Evolutionary conservation across 92 coral and sea anemone species (phyloP).

Genomic region (Palythoa grandiflora): DNA sequence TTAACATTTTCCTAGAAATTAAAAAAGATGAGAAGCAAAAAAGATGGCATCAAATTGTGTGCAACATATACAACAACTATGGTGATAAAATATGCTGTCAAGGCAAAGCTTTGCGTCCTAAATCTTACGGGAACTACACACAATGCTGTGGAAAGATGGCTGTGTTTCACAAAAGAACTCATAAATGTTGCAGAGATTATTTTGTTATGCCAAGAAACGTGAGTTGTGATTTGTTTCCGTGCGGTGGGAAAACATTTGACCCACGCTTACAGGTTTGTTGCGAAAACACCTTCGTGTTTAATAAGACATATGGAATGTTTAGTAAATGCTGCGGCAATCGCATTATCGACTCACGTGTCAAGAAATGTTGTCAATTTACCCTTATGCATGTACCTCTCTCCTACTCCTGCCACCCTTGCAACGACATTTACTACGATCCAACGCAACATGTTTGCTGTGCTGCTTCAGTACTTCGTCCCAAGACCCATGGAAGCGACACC

Average conservation of each 20-base stretch:
- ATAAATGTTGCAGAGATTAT: slow-evolving; percentile 2
- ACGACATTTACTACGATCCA: background rate
- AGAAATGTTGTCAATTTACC: background rate
- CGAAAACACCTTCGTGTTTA: background rate
- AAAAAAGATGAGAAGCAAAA: background rate
- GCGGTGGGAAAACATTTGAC: background rate
- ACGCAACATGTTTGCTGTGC: slow-evolving; percentile 2
- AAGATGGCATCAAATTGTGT: background rate
- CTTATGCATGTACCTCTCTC: slow-evolving; percentile 4
- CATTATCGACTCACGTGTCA: background rate
- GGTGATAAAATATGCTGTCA: slow-evolving; percentile 10
- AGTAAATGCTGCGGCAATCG: slow-evolving; percentile 12
- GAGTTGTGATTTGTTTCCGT: background rate
- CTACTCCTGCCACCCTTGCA: slow-evolving; percentile 3
- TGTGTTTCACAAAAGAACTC: slow-evolving; percentile 17
- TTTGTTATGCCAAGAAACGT: background rate
- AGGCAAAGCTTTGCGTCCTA: background rate
- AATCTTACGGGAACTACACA: background rate
- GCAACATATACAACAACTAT: background rate
- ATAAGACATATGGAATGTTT: background rate
- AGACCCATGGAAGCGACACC: background rate
- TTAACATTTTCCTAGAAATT: background rate
- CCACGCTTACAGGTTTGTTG: background rate
- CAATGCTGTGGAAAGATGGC: slow-evolving; percentile 2
- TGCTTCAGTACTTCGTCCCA: background rate